Conservation (phyloP, 2,888 invertebrate genomes). For the Drosophila sordidapex region DNA sequence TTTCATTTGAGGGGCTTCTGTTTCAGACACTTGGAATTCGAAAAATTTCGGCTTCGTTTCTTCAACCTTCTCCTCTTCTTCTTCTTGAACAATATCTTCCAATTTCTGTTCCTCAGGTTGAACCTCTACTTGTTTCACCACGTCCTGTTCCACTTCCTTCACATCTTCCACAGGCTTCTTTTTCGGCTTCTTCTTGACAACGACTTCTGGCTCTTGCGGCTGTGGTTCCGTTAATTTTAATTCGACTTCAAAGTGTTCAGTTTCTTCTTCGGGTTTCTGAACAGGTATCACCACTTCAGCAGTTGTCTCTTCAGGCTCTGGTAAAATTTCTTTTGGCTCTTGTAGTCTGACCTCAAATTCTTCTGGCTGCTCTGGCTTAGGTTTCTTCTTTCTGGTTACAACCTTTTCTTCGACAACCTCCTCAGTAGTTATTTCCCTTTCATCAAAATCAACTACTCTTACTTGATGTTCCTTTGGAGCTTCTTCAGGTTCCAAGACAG, state of each 20-base stretch:
- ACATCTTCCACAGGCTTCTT: constrained; percentile 60
- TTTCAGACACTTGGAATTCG: constrained; percentile 75
- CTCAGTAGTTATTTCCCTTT: constrained; percentile 78
- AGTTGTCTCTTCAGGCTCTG: constrained; percentile 72
- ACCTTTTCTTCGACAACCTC: constrained; percentile 83
- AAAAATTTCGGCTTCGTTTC: constrained; percentile 55
- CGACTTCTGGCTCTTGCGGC: constrained; percentile 71
- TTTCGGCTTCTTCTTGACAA: constrained; percentile 68
- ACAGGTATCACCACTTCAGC: constrained; percentile 57
- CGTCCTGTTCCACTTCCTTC: constrained; percentile 45
- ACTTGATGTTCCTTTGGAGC: constrained; percentile 81
- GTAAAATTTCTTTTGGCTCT: constrained; percentile 61
- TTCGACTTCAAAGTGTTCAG: constrained; percentile 82
- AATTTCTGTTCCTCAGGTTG: constrained; percentile 30
- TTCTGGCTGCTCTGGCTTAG: constrained; percentile 78
- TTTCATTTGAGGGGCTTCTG: constrained; percentile 66
- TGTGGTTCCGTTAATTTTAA: constrained; percentile 67
- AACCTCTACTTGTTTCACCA: constrained; percentile 35
- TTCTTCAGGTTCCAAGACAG: constrained; percentile 83
- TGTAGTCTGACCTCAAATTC: constrained; percentile 76
- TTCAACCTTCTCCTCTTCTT: constrained; percentile 17
- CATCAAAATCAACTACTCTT: constrained; percentile 81
- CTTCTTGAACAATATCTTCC: constrained; percentile 20
- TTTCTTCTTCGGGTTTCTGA: constrained; percentile 55
- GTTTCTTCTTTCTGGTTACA: constrained; percentile 83